Conservation (phyloP, 2,888 invertebrate genomes). For the Phania funesta region DNA sequence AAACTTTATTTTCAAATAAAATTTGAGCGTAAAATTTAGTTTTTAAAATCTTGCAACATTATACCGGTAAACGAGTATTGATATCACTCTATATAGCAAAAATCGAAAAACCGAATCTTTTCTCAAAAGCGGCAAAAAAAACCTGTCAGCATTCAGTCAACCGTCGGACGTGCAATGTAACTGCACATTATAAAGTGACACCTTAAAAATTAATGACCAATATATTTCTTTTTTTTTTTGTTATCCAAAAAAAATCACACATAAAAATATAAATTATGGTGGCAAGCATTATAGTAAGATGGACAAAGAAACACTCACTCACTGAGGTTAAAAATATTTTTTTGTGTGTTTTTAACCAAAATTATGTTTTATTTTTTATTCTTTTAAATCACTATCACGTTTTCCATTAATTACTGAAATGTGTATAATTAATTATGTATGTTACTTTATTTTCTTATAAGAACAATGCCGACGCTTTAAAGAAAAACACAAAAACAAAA, state of each 20-base stretch:
- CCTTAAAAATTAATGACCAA: constrained; percentile 51
- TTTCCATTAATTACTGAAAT: constrained; percentile 59
- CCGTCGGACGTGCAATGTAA: constrained; percentile 46
- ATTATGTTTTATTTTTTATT: background rate
- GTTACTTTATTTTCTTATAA: constrained; percentile 22
- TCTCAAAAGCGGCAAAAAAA: constrained; percentile 7
- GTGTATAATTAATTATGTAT: constrained; percentile 59
- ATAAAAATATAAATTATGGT: constrained; percentile 37
- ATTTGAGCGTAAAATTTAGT: background rate
- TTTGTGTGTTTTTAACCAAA: no score
- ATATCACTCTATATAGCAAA: constrained; percentile 28
- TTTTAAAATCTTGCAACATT: background rate
- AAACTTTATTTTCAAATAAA: constrained; percentile 5
- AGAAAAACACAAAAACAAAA: background rate
- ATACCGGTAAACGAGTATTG: constrained; percentile 16
- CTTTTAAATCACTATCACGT: constrained; percentile 55
- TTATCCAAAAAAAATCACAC: constrained; percentile 10
- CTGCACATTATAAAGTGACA: constrained; percentile 36
- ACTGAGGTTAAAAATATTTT: constrained; percentile 9
- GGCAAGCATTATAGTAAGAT: background rate
- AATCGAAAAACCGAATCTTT: constrained; percentile 42
- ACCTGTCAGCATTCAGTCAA: constrained; percentile 59
- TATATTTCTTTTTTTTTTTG: constrained; percentile 15
- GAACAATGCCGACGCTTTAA: constrained; percentile 44
- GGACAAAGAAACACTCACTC: constrained; percentile 36